Percentiles rank a stretch among this genome's conserved stretches.
Conservation (phyloP, 2,888 invertebrate genomes). For the Monoplex corrugatus region DNA sequence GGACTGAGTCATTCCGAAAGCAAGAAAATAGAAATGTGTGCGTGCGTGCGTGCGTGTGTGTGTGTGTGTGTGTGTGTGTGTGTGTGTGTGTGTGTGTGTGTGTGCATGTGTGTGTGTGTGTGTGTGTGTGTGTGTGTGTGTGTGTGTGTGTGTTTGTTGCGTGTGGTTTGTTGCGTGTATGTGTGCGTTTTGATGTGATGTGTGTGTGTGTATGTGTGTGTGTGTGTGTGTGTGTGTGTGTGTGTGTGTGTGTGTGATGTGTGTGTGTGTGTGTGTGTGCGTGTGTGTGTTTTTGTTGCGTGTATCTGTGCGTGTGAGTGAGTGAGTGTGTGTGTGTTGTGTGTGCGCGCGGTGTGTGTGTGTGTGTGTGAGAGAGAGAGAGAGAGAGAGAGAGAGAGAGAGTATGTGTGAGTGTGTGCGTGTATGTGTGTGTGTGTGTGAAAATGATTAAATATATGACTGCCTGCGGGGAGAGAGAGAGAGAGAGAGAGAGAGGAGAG, state of each 20-base stretch:
- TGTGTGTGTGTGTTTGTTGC: no score
- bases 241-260: background rate
- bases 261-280: background rate
- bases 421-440: background rate
- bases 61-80: background rate
- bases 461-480: background rate
- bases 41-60: background rate
- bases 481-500: no score
- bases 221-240: no score
- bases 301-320: background rate
- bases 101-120: background rate
- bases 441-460: background rate
- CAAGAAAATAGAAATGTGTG: background rate
- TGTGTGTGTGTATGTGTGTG: no score
- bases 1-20: no score
- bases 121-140: background rate
- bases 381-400: no score
- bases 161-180: no score
- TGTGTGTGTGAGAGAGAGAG: no score
- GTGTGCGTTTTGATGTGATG: no score
- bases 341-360: background rate
- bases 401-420: no score
- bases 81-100: conserved; percentile 18
- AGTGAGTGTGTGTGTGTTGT: conserved; percentile 7
- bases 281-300: background rate